phyloP scores from a whole-genome alignment of 2,888 invertebrate genomes.

The Andrena bucephala region DNA sequence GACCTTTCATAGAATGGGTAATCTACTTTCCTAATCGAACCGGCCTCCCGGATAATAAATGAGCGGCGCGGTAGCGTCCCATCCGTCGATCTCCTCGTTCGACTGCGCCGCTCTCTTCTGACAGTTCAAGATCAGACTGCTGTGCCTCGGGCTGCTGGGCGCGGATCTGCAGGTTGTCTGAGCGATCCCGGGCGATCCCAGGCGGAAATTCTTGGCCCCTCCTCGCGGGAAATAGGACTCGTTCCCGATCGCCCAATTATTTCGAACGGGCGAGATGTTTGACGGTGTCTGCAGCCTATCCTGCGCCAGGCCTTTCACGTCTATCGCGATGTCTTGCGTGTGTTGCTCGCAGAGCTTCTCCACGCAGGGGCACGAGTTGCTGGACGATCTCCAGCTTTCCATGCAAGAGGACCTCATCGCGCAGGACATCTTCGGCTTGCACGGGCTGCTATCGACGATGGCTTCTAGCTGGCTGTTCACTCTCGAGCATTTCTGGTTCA shows the following conservation, averaged over 20 bases:
- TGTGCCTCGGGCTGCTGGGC: slow-evolving; percentile 78
- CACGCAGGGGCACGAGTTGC: slow-evolving; percentile 91
- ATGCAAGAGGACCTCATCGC: slow-evolving; percentile 78
- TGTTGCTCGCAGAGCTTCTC: slow-evolving; percentile 85
- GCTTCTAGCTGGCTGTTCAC: slow-evolving; percentile 86
- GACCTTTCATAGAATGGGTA: not conserved
- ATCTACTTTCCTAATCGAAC: slow-evolving; percentile 36
- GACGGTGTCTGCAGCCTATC: not conserved
- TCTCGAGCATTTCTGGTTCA: slow-evolving; percentile 87
- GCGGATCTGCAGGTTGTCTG: slow-evolving; percentile 77
- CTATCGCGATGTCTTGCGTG: slow-evolving; percentile 7
- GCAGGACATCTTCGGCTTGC: slow-evolving; percentile 85
- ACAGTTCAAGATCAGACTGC: slow-evolving; percentile 67
- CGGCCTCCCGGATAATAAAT: slow-evolving; percentile 66
- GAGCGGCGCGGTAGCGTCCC: slow-evolving; percentile 77
- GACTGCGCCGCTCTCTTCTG: slow-evolving; percentile 77
- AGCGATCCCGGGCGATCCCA: slow-evolving; percentile 58
- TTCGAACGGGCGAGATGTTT: slow-evolving; percentile 12
- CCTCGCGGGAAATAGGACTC: slow-evolving; percentile 46
- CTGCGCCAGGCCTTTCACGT: slow-evolving; percentile 21
- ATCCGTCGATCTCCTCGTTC: slow-evolving; percentile 80
- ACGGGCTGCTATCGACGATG: slow-evolving; percentile 87
- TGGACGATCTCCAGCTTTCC: slow-evolving; percentile 84
- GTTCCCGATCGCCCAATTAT: slow-evolving; percentile 45
- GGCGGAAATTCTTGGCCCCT: slow-evolving; percentile 49